Evolutionary conservation across 2,797 vertebrate genomes (phyloP), one percentile per base, ranked within the genome.

Genomic region (Gypaetus barbatus): DNA sequence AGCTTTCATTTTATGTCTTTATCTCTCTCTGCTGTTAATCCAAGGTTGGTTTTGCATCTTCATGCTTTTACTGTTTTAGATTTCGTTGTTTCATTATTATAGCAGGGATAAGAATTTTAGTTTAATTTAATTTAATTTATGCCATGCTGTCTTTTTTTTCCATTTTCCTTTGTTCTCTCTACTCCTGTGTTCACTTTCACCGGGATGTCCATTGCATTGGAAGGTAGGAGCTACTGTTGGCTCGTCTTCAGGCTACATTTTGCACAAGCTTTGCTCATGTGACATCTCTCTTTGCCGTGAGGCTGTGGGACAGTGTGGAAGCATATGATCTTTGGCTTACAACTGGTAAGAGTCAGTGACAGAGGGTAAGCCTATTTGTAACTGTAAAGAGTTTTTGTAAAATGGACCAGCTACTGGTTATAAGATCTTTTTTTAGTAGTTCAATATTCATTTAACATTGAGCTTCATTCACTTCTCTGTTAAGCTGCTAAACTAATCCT

Each of bases 371-470:
- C 35, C 46, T 56, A 18, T 92, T 49, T 89, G 11, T 0, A 0
- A 56, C 69, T 92, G 6, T 87, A 84, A 94, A 89, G 18, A 77
- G 7, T 61, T 96, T 95, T 89, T 92, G 13, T 82, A 69, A 85
- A 85, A 87, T 41, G 25, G 37, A 89, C 30, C 17, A 46, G 10
- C 51, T 87, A 46, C 37, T 44, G 46, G 25, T 74, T 71, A 4
- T 90, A 93, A 64, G 31, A 12, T 73, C 31, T 60, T 63, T 87
- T 80, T 92, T 91, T 64, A 85, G 3, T 57, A 86, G 8, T 73
- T 83, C 19, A 25, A 0, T 93, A 64, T 70, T 93, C 37, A 81
- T 90, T 74, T 94, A 93, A 30, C 57, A 57, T 61, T 91, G 58
- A 77, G 31, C n/a, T 86, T 24, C 39, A 33, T 89, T 96, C 25